Conservation (phyloP, 2,888 invertebrate genomes). For the Eristalis arbustorum region DNA sequence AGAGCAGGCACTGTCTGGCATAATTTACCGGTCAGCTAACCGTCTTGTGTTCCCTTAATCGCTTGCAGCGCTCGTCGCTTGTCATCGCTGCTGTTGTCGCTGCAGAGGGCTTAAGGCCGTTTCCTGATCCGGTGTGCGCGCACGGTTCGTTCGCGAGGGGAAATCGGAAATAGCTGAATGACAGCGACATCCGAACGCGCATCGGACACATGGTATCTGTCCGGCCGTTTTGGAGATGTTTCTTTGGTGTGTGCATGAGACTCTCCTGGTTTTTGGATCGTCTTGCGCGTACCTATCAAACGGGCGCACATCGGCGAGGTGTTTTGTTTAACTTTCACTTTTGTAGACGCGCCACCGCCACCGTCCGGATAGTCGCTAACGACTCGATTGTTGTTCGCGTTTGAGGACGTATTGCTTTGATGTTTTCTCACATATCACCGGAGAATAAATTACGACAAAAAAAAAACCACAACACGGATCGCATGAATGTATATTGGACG, state of each 20-base stretch:
- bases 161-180: conserved; percentile 66
- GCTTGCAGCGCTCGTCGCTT: not conserved
- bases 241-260: not conserved
- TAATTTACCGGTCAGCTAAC: conserved; percentile 62
- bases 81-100: not conserved
- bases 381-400: conserved; percentile 58
- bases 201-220: conserved; percentile 7
- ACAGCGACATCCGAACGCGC: conserved; percentile 35
- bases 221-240: conserved; percentile 54
- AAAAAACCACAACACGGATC: not conserved
- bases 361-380: conserved; percentile 22
- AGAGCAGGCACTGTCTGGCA: conserved; percentile 58
- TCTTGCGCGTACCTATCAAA: not conserved
- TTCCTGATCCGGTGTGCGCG: conserved; percentile 40
- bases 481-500: conserved; percentile 29
- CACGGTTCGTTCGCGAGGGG: conserved; percentile 39
- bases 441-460: conserved; percentile 55
- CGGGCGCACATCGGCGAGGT: conserved; percentile 10
- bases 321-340: conserved; percentile 62
- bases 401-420: conserved; percentile 51
- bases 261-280: not conserved
- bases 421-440: conserved; percentile 58
- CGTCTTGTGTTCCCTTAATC: conserved; percentile 44
- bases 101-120: conserved; percentile 39
- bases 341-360: conserved; percentile 18